Percentiles rank a stretch among this genome's conserved stretches.
phyloP scores from a whole-genome alignment of 2,797 vertebrate species.

The Acanthurus leucopareius region DNA sequence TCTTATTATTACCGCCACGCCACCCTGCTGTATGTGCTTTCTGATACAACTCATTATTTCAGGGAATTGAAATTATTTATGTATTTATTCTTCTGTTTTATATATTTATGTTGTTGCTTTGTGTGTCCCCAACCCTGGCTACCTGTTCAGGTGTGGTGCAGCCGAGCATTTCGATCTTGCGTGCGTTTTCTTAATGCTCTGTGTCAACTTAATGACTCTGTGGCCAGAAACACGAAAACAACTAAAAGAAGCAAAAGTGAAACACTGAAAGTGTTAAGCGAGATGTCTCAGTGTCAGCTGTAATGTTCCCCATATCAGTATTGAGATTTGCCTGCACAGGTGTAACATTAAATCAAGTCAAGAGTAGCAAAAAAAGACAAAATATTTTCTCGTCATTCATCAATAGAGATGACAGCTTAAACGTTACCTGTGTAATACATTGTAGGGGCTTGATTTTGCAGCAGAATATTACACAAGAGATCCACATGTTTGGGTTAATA shows the following conservation, averaged over 20 bases:
- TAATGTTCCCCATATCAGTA: not conserved
- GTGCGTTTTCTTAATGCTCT: not conserved
- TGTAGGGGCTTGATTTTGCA: not conserved
- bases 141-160: slow-evolving; percentile 2
- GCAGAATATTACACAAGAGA: not conserved
- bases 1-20: slow-evolving; percentile 18
- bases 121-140: not conserved
- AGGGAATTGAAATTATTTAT: slow-evolving; percentile 68
- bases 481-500: not conserved
- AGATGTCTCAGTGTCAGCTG: no score
- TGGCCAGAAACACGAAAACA: not conserved
- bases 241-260: not conserved
- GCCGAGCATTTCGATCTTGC: not conserved
- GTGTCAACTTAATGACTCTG: not conserved
- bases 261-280: not conserved
- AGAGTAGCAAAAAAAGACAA: not conserved
- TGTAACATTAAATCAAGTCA: not conserved
- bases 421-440: no score
- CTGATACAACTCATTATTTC: slow-evolving; percentile 53
- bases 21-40: slow-evolving; percentile 36
- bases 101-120: slow-evolving; percentile 55
- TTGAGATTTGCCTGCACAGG: not conserved
- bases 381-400: not conserved
- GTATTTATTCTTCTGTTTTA: slow-evolving; percentile 67
- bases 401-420: not conserved